Evolutionary conservation across 2,113 vertebrate genomes (phyloP).

Genomic region (Circaetus gallicus): DNA sequence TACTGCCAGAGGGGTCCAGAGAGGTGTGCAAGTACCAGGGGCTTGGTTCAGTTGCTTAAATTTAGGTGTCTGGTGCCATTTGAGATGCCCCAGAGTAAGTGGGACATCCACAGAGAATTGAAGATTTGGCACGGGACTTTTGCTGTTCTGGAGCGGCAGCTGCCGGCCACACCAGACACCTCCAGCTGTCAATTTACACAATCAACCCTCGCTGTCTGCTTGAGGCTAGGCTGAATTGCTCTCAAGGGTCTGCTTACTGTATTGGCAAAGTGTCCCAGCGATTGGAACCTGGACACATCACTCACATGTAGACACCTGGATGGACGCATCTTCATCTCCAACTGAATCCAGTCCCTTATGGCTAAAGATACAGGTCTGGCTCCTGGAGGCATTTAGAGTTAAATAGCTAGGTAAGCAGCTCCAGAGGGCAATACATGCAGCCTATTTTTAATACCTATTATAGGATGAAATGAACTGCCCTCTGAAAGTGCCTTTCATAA

Average conservation of each 20-base stretch:
- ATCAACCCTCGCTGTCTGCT: not conserved
- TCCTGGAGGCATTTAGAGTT: not conserved
- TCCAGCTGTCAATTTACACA: not conserved
- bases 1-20: not conserved
- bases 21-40: not conserved
- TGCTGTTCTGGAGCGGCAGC: not conserved
- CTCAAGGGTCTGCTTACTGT: not conserved
- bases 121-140: not conserved
- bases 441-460: not conserved
- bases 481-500: not conserved
- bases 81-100: not conserved
- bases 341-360: not conserved
- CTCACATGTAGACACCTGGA: not conserved
- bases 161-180: not conserved
- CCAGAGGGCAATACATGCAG: not conserved
- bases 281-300: not conserved
- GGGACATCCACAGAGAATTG: not conserved
- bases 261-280: not conserved
- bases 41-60: not conserved
- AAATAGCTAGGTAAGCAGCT: not conserved
- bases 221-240: not conserved
- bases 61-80: not conserved
- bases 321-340: not conserved
- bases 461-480: not conserved
- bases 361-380: not conserved